These are phyloP conservation scores for Gymnorhina tibicen DNA, from an alignment of 2,113 vertebrate genomes.

Conservation along the genomic window DNA sequence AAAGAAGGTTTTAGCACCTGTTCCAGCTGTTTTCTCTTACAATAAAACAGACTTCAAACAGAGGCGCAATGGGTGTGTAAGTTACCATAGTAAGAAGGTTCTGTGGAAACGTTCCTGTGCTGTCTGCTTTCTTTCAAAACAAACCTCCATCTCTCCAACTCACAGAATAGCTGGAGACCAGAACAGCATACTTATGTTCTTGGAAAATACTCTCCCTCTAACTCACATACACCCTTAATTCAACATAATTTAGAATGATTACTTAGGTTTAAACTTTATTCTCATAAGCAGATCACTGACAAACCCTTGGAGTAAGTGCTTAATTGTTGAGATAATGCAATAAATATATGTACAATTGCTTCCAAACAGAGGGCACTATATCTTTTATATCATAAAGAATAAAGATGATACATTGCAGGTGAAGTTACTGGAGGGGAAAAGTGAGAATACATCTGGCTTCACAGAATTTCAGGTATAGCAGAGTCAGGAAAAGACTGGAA, in stretches of 20 bases:
- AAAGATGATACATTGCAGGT: background rate
- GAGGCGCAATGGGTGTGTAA: background rate
- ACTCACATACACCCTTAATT: background rate
- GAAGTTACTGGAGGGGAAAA: background rate
- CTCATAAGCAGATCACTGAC: background rate
- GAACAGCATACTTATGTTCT: background rate
- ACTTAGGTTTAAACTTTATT: background rate
- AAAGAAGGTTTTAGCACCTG: background rate
- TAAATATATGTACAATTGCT: background rate
- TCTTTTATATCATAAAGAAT: background rate
- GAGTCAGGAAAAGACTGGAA: background rate
- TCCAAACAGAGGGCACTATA: background rate
- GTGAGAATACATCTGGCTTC: background rate
- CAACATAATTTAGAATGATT: background rate
- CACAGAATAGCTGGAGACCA: background rate
- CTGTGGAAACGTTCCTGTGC: background rate
- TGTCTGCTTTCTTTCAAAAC: background rate
- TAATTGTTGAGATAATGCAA: background rate
- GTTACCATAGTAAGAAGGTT: background rate
- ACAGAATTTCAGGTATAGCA: background rate
- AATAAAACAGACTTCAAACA: background rate
- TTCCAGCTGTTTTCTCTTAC: background rate
- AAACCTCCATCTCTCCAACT: background rate
- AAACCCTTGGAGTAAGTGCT: background rate
- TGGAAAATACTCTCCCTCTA: background rate